phyloP scores from a whole-genome alignment of 2,113 vertebrate species.

The Puntigrus tetrazona region DNA sequence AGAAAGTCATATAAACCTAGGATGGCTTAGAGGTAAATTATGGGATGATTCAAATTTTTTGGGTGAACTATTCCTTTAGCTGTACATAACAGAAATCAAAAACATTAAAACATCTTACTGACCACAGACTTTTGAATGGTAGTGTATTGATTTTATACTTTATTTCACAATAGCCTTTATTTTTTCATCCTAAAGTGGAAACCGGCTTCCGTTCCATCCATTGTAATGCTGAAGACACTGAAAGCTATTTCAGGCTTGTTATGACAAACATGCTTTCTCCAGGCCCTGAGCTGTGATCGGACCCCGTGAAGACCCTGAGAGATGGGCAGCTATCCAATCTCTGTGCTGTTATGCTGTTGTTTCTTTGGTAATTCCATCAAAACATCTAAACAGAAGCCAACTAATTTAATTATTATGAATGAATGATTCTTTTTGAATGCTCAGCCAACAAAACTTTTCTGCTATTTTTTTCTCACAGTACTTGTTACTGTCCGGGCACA shows the following conservation, averaged over 20 bases:
- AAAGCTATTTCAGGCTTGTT: constrained; percentile 7
- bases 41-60: too few relatives aligned
- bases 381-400: constrained; percentile 72
- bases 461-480: constrained; percentile 69
- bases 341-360: constrained; percentile 78
- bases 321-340: constrained; percentile 74
- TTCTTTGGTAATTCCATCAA: constrained; percentile 76
- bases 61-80: too few relatives aligned
- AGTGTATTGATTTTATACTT: not conserved
- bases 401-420: constrained; percentile 65
- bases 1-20: too few relatives aligned
- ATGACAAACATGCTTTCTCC: constrained; percentile 61
- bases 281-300: constrained; percentile 67
- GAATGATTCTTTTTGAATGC: constrained; percentile 67
- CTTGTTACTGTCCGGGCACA: constrained; percentile 67
- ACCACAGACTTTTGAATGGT: not conserved
- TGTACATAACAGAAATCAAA: not conserved
- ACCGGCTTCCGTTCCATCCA: not conserved
- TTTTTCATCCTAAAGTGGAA: not conserved
- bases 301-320: constrained; percentile 60
- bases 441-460: constrained; percentile 64
- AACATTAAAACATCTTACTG: not conserved
- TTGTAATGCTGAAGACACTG: not conserved
- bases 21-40: too few relatives aligned
- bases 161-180: not conserved